Evolutionary conservation across 2,797 vertebrate species (phyloP).

Genomic region (Platyrinchus mystaceus): DNA sequence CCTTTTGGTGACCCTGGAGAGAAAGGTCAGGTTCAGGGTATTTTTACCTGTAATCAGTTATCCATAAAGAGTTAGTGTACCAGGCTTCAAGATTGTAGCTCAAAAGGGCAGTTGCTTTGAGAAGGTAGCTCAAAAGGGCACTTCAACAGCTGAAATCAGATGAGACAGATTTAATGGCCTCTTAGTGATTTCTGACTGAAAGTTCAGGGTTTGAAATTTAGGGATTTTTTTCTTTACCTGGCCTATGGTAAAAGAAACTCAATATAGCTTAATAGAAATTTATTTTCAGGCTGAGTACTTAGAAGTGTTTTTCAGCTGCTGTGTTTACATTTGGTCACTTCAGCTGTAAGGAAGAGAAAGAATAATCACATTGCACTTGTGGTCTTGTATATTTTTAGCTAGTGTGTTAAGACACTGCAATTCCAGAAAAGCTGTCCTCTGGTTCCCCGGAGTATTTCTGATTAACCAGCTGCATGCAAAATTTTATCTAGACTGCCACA

Average conservation of each 20-base stretch:
- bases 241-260: neutral
- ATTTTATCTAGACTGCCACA: neutral
- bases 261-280: neutral
- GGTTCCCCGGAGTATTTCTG: neutral
- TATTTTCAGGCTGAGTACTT: neutral
- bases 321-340: neutral
- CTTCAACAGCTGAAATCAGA: conserved; percentile 53
- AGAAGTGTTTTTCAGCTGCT: neutral
- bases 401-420: neutral
- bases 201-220: conserved; percentile 47
- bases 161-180: conserved; percentile 53
- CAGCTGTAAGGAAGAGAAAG: neutral
- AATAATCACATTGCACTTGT: neutral
- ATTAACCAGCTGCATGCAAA: conserved; percentile 2
- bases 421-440: conserved; percentile 12
- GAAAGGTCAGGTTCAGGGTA: conserved; percentile 52
- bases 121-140: conserved; percentile 60
- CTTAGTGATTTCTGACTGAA: conserved; percentile 44
- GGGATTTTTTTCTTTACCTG: neutral
- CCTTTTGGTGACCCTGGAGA: conserved; percentile 48
- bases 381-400: conserved; percentile 2
- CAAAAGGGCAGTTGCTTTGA: conserved; percentile 65
- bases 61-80: conserved; percentile 25
- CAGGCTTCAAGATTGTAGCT: conserved; percentile 7
- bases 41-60: conserved; percentile 53